Evolutionary conservation across 2,888 invertebrate species (phyloP), one percentile per base, ranked within the genome.

Genomic region (Melanotus villosus): DNA sequence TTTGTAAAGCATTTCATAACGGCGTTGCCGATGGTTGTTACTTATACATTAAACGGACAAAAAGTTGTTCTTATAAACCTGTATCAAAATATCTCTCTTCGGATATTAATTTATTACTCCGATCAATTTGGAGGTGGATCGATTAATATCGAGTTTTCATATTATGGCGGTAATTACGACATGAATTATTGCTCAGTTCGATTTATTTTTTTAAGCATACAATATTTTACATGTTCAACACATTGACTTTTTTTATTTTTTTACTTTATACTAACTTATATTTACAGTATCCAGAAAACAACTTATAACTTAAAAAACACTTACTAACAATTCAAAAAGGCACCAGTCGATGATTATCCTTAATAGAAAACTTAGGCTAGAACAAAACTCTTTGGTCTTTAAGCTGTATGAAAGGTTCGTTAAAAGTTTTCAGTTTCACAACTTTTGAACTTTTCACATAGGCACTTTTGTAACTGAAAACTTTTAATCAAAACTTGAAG

Each of bases 321-420:
- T 34, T 50, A 63, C 34, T 65, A 65, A 65, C 65, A 65, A 57
- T 58, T 38, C 6, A 41, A 65, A 68, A 68, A 65, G 65, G 69
- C 65, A 69, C 69, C 69, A 65, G 59, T 65, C 62, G 30, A 62
- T 32, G 50, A 66, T 45, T 65, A 67, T 73, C 68, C 69, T 58
- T 73, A 76, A 68, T 71, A 60, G 16, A 68, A 71, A 56, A 41
- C 71, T 68, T 70, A 72, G 47, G 63, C 54, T 71, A 73, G 63
- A 69, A 66, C 34, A 69, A 75, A 68, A 60, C 75, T 84, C 83
- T 84, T 84, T 84, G 84, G 84, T 83, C 80, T 82, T 71, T 76
- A 78, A 84, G 84, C 84, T 84, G 84, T 80, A 84, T 83, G 84
- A 83, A 74, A 81, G 80, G 83, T 84, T 82, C 82, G 81, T 80